A percentile compares a stretch with the other conserved stretches of the same genome.
These are phyloP conservation scores for Mixornis gularis DNA, from an alignment of 2,113 vertebrate genomes.

Conservation along the genomic window DNA sequence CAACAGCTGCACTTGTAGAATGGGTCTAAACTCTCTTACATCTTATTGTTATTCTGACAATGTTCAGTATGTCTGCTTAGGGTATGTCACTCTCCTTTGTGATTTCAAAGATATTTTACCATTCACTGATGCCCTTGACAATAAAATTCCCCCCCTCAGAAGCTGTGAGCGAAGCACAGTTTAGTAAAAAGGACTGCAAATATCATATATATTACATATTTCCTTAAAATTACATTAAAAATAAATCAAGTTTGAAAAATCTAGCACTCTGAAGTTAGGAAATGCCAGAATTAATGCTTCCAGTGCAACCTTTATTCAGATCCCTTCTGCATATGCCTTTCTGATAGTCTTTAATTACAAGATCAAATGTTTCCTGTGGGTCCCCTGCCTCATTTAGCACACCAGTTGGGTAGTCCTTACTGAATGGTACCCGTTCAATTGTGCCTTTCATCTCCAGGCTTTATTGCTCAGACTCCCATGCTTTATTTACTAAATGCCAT, in stretches of 20 bases:
- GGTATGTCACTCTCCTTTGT: background rate
- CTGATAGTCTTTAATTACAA: background rate
- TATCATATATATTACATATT: background rate
- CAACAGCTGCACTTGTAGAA: background rate
- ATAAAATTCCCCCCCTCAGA: background rate
- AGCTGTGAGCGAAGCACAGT: background rate
- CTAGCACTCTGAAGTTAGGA: background rate
- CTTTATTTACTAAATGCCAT: background rate
- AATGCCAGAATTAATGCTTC: background rate
- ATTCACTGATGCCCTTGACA: constrained; percentile 24
- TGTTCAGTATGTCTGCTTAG: constrained; percentile 14
- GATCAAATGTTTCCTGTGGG: background rate
- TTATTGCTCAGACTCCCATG: background rate
- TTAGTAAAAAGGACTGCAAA: background rate
- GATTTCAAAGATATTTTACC: constrained; percentile 36
- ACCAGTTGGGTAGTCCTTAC: background rate
- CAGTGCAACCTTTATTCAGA: background rate
- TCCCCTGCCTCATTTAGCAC: background rate
- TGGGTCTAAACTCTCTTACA: background rate
- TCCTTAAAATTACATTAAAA: background rate
- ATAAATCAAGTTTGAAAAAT: background rate
- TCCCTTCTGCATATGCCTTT: background rate
- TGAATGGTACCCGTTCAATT: background rate
- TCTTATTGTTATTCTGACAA: constrained; percentile 29
- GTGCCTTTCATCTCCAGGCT: background rate